A percentile compares a stretch with the other conserved stretches of the same genome.
Conservation (phyloP, 2,797 vertebrate genomes). For the Anguilla anguilla region DNA sequence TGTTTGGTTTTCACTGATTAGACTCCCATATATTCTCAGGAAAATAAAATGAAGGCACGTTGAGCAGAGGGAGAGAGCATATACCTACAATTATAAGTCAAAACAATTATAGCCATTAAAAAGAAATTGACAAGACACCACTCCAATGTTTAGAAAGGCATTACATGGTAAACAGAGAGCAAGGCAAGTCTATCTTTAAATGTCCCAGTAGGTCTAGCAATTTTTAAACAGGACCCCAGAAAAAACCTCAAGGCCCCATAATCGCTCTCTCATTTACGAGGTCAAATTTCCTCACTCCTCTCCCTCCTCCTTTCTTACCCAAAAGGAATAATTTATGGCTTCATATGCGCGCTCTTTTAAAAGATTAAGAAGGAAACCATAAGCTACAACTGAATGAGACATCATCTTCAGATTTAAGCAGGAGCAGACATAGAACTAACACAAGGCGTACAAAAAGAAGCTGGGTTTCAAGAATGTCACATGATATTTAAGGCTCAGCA, state of each 20-base stretch:
- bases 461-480: neutral
- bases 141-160: neutral
- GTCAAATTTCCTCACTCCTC: neutral
- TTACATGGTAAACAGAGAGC: neutral
- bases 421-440: neutral
- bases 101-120: neutral
- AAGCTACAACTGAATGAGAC: neutral
- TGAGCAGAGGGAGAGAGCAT: neutral
- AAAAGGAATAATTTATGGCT: neutral
- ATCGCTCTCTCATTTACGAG: neutral
- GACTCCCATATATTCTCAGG: neutral
- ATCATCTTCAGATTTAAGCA: neutral
- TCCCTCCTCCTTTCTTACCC: neutral
- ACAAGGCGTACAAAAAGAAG: neutral
- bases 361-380: constrained; percentile 19
- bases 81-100: neutral
- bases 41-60: neutral
- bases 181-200: neutral
- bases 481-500: neutral
- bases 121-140: neutral
- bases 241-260: neutral
- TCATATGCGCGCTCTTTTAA: neutral
- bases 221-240: neutral
- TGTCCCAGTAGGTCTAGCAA: neutral
- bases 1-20: neutral